Evolutionary conservation across 2,797 vertebrate genomes (phyloP).

Genomic region (Loriculus beryllinus): DNA sequence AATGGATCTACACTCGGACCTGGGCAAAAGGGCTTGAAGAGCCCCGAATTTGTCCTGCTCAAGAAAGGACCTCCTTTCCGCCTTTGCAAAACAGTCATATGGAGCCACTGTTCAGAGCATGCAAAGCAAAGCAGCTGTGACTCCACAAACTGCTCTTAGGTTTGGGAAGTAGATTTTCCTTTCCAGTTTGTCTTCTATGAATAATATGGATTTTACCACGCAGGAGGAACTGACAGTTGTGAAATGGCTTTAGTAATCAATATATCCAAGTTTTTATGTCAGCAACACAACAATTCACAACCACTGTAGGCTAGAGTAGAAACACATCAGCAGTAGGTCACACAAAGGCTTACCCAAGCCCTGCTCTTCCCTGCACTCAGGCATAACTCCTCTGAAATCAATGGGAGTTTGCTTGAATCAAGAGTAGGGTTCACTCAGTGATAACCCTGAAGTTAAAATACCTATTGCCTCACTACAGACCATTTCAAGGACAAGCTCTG

Average conservation of each 20-base stretch:
- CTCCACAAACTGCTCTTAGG: neutral
- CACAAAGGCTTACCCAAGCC: neutral
- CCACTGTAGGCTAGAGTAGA: neutral
- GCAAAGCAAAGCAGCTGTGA: neutral
- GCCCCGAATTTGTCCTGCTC: neutral
- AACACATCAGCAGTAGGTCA: neutral
- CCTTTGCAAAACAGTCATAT: neutral
- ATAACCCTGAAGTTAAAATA: conserved; percentile 16
- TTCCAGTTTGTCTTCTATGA: neutral
- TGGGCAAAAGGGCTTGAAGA: neutral
- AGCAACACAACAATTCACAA: neutral
- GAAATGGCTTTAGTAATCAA: neutral
- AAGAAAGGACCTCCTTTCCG: neutral
- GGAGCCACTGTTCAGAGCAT: neutral
- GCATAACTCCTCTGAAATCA: neutral
- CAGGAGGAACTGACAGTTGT: neutral
- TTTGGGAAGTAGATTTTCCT: neutral
- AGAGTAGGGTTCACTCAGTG: neutral
- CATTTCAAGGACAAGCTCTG: conserved; percentile 1
- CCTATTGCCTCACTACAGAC: neutral
- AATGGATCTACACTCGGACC: neutral
- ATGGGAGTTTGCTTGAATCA: neutral
- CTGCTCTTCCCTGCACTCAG: neutral
- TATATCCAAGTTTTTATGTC: neutral
- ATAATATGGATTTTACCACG: neutral